Conservation (phyloP, 2,113 vertebrate genomes). For the Toxotes chatareus region DNA sequence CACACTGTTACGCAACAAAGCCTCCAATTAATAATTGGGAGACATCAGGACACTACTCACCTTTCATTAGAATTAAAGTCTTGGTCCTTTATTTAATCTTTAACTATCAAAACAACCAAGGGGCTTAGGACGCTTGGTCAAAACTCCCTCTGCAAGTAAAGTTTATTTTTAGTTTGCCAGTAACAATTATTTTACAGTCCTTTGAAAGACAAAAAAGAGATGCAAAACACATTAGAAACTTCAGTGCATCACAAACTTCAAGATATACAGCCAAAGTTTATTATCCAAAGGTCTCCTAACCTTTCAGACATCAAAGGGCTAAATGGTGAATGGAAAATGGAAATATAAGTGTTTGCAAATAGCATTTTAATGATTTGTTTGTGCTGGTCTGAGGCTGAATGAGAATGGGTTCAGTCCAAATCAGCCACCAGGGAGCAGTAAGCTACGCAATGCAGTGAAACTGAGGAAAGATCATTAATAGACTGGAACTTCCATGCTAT, state of each 20-base stretch:
- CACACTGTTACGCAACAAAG: neutral
- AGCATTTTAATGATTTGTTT: slow-evolving; percentile 27
- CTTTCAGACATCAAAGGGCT: slow-evolving; percentile 7
- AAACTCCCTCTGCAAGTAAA: neutral
- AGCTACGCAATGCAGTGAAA: neutral
- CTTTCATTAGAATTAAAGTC: neutral
- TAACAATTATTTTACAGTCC: neutral
- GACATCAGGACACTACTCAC: neutral
- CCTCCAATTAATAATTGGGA: neutral
- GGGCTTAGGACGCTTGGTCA: neutral
- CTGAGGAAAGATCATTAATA: slow-evolving; percentile 23
- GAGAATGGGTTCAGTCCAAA: neutral
- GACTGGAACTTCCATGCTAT: slow-evolving; percentile 28
- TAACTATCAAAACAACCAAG: neutral
- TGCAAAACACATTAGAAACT: neutral
- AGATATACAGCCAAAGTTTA: neutral
- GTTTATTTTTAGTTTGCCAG: neutral
- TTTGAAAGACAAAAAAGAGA: neutral
- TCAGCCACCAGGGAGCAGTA: slow-evolving; percentile 3
- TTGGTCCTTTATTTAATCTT: neutral
- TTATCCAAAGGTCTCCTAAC: neutral
- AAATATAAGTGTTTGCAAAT: slow-evolving; percentile 19
- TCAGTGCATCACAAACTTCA: neutral
- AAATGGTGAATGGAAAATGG: neutral
- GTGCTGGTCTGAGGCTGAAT: slow-evolving; percentile 16